Percentiles rank a stretch among this genome's conserved stretches.
phyloP scores from a whole-genome alignment of 2,888 invertebrate genomes.

The Standfussiana lucernea region DNA sequence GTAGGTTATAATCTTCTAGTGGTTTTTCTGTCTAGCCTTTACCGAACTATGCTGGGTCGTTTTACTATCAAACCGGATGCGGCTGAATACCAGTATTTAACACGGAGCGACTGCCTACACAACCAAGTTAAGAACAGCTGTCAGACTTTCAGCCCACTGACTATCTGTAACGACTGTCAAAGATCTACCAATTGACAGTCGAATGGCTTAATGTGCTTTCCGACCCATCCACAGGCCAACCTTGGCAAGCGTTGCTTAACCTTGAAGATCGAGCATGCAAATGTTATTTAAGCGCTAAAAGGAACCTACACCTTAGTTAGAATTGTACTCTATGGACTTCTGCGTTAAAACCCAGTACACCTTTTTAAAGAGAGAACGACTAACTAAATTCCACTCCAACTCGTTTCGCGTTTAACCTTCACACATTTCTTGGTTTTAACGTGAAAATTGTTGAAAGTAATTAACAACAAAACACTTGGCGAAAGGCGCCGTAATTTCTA shows the following conservation, averaged over 20 bases:
- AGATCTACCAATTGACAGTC: too few species aligned
- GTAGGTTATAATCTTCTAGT: too few species aligned
- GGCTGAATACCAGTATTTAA: too few species aligned
- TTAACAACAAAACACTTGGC: slow-evolving; percentile 56
- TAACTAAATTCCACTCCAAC: slow-evolving; percentile 19
- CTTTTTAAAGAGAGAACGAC: not conserved
- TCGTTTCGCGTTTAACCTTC: slow-evolving; percentile 21
- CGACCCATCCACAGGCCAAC: not conserved
- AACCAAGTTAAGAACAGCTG: too few species aligned
- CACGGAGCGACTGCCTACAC: too few species aligned
- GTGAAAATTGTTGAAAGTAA: slow-evolving; percentile 51
- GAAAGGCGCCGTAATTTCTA: slow-evolving; percentile 38
- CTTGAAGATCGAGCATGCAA: not conserved
- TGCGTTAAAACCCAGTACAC: not conserved
- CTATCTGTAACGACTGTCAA: too few species aligned
- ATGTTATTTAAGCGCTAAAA: not conserved
- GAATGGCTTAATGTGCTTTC: too few species aligned
- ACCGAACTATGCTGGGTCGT: too few species aligned
- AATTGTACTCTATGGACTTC: not conserved
- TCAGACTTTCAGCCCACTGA: too few species aligned
- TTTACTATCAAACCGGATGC: too few species aligned
- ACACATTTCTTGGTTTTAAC: slow-evolving; percentile 21
- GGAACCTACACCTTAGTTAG: not conserved
- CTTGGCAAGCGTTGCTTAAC: not conserved
- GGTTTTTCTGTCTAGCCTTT: too few species aligned